A percentile compares a stretch with the other conserved stretches of the same genome.
phyloP scores from a whole-genome alignment of 64 coral and sea anemone genomes.

The Catalaphyllia jardinei region DNA sequence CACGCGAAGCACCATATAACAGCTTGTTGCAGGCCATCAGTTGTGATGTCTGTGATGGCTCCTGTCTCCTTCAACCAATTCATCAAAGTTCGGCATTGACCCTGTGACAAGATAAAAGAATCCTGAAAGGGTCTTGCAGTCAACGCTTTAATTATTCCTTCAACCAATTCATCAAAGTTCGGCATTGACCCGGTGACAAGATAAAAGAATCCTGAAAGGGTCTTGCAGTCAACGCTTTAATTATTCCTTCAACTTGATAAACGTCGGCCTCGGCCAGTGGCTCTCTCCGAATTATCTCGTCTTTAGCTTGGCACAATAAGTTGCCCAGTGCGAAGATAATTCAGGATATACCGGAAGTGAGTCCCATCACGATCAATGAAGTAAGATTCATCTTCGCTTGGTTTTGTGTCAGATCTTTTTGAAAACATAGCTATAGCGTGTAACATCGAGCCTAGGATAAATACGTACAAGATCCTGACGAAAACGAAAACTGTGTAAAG shows the following conservation, averaged over 20 bases:
- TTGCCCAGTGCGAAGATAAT: conserved; percentile 38
- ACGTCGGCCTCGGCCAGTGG: conserved; percentile 13
- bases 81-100: not conserved
- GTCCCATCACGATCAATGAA: conserved; percentile 54
- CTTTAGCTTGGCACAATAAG: conserved; percentile 12
- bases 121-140: not conserved
- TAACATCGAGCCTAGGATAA: not conserved
- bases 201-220: not conserved
- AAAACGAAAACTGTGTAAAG: too few species aligned
- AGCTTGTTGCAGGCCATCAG: not conserved
- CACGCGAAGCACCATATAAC: not conserved
- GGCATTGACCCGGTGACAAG: not conserved
- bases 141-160: not conserved
- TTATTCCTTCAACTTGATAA: conserved; percentile 22
- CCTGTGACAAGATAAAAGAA: not conserved
- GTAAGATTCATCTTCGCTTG: not conserved
- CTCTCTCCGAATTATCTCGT: not conserved
- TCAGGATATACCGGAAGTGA: conserved; percentile 43
- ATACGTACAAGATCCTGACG: too few species aligned
- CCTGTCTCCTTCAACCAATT: not conserved
- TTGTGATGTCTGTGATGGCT: too few species aligned
- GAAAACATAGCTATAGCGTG: not conserved
- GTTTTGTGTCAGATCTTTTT: not conserved
- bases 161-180: not conserved
- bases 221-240: not conserved